Evolutionary conservation across 2,797 vertebrate genomes (phyloP), one percentile per base, ranked within the genome.

Genomic region (Tenualosa thibaudeaui): DNA sequence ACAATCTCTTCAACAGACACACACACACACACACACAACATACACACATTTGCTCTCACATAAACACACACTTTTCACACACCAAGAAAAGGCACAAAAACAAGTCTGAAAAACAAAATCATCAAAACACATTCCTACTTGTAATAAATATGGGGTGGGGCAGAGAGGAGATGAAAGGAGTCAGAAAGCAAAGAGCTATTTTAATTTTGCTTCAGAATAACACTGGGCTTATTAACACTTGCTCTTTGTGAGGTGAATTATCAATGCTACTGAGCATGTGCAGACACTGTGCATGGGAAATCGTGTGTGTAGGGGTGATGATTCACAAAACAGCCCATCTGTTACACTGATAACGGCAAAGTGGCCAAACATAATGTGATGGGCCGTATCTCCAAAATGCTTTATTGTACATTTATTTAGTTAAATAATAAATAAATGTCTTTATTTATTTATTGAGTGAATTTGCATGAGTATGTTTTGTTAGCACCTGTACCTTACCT

Each of bases 51-150:
- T 4, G 17, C 3, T 5, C 68, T 17, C 5, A 19, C 31, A 75
- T 5, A 75, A 43, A 40, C 26, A 40, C 65, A 65, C 26, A 15
- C 12, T 12, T 37, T 37, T 37, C 10, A 40, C 10, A 43, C 31
- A 75, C 0, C 5, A 17, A 43, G 10, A 71, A 31, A 5, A 9
- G 13, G 24, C 26, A 19, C 3, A 17, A 71, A 71, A 71, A 71
- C 65, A 71, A 40, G 31, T 71, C 31, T 37, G 24, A 40, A 71
- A 40, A 31, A 31, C 12, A 71, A 26, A 31, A 37, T 31, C 26
- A 31, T 71, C 12, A 13, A 71, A 71, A 71, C 65, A 71, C 65
- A 71, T 71, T 71, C 65, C 65, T 26, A 37, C 62, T 71, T 71
- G 12, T 15, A 37, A 71, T 13, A 31, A 31, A 40, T 40, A 71